Conservation (phyloP, 1,140 invertebrate species). For the Orussus abietinus region DNA sequence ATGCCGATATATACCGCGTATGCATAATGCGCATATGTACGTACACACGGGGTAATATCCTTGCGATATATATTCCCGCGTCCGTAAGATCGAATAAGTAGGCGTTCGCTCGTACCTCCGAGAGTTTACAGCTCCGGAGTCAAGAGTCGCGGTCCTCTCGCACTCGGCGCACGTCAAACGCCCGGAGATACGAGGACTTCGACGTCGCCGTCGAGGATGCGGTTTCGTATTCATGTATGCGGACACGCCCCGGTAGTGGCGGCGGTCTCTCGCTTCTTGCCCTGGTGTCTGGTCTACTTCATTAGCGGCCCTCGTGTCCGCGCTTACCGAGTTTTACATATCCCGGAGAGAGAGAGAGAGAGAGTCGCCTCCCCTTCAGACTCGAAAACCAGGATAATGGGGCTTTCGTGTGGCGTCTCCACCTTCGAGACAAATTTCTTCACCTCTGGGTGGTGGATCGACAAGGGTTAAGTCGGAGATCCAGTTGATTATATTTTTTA, state of each 20-base stretch:
- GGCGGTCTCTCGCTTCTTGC: constrained; percentile 24
- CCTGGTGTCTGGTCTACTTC: constrained; percentile 36
- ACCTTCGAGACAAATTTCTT: constrained; percentile 7
- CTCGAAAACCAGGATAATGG: constrained; percentile 2
- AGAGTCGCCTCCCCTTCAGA: not conserved
- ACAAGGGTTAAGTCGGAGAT: constrained; percentile 3
- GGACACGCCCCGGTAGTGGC: constrained; percentile 38
- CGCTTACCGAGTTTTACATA: too few relatives aligned
- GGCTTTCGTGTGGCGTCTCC: not conserved
- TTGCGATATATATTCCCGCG: too few relatives aligned
- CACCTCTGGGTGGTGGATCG: constrained; percentile 7
- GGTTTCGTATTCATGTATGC: constrained; percentile 43
- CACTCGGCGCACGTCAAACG: not conserved
- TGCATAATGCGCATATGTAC: too few relatives aligned
- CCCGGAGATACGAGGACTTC: too few relatives aligned
- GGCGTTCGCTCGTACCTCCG: too few relatives aligned
- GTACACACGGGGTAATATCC: too few relatives aligned
- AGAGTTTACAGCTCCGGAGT: too few relatives aligned
- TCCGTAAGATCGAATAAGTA: too few relatives aligned
- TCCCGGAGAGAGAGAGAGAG: constrained; percentile 1
- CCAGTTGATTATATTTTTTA: constrained; percentile 1
- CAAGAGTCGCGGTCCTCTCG: not conserved
- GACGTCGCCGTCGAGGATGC: too few relatives aligned
- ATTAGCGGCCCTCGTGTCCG: too few relatives aligned
- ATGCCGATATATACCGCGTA: too few relatives aligned